Base-by-base conservation (phyloP, 2,113 vertebrate species). In the Melospiza georgiana region DNA sequence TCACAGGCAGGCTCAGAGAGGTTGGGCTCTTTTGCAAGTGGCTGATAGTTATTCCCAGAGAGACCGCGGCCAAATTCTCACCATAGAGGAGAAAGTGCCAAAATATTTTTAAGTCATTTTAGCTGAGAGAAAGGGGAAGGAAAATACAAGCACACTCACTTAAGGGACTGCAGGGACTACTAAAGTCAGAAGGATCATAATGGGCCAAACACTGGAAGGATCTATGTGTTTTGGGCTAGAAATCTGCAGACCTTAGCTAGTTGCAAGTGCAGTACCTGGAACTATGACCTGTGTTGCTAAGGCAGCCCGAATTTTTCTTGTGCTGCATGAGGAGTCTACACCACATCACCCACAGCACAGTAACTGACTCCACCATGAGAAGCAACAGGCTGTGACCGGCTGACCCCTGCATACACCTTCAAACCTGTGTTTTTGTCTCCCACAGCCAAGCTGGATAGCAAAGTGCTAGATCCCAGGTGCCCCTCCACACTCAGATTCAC, bases 41-140 rank as follows among this genome's bases (percentile, higher is more conserved):
- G 35, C 39, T 90, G 75, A 91, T 85, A 87, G 59, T 89, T 90
- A 95, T 67, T 94, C 87, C 90, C 96, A 86, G 46, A 65, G 87
- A 87, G 72, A 95, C 17, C 28, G 30, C 0, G 0, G 62, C 76
- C 94, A 95, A 93, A 96, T 93, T 95, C 90, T 90, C 90, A 65
- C 79, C 14, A 25, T 0, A 1, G 46, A 79, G 52, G 10, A 74
- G 22, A 27, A 93, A 92, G 92, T 57, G 79, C 61, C 79, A 76
- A 96, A 93, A 57, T 90, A 93, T 72, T 89, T 84, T 90, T 16
- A 63, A 85, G 63, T 57, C 7, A 20, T 54, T 88, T 63, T 52
- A 94, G 82, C 27, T 84, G 48, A 65, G 84, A 80, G 44, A 83
- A 94, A 85, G 81, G 15, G 18, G 35, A 44, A 49, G 7, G 31